A percentile compares a stretch with the other conserved stretches of the same genome.
Conservation (phyloP, 2,797 vertebrate genomes). For the Geotria australis region DNA sequence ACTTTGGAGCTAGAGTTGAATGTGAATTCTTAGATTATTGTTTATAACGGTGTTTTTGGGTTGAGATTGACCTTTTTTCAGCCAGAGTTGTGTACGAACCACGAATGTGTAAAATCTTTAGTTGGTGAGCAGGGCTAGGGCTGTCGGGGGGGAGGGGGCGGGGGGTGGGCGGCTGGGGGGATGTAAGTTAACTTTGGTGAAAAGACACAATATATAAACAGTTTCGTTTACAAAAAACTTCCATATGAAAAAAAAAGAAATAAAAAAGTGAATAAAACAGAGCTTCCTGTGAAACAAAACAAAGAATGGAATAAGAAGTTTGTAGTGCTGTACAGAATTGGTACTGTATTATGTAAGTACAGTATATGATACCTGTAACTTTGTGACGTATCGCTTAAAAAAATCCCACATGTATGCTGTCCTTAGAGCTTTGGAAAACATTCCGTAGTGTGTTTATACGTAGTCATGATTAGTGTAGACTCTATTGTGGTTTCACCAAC, state of each 20-base stretch:
- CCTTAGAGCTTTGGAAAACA: background rate
- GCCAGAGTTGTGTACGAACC: too few relatives aligned
- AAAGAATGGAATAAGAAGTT: background rate
- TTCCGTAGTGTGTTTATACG: background rate
- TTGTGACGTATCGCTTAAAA: background rate
- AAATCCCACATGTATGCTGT: background rate
- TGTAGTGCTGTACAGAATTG: background rate
- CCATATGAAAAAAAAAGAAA: background rate
- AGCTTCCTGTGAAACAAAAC: background rate
- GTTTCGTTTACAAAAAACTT: background rate
- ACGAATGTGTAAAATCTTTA: too few relatives aligned
- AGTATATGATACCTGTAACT: background rate
- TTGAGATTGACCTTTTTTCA: too few relatives aligned
- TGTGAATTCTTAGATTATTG: too few relatives aligned
- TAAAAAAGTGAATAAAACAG: background rate
- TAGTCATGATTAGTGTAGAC: background rate
- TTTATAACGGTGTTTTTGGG: too few relatives aligned
- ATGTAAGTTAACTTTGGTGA: too few relatives aligned
- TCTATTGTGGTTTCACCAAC: background rate
- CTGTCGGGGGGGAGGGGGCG: too few relatives aligned
- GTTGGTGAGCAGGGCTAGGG: too few relatives aligned
- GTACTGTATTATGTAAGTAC: background rate
- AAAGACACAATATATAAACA: too few relatives aligned
- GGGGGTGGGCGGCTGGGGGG: too few relatives aligned
- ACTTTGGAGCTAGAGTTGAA: too few relatives aligned